These are phyloP conservation scores for Amphipoea lucens DNA, from an alignment of 2,888 invertebrate genomes.

Conservation along the genomic window DNA sequence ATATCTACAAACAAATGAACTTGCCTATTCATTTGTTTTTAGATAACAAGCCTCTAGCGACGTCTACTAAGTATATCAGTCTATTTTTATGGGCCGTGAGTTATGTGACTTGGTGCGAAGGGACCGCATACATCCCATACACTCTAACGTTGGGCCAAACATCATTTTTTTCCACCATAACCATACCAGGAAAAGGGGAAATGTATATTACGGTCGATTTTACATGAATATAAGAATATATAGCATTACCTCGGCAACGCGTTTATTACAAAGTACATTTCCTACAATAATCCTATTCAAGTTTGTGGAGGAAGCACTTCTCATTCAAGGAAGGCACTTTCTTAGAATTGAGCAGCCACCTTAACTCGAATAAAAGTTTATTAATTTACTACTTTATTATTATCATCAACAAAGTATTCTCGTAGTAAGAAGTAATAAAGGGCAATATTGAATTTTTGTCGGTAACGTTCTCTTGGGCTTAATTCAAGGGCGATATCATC, in stretches of 20 bases:
- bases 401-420: slow-evolving; percentile 15
- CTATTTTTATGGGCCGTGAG: slow-evolving; percentile 36
- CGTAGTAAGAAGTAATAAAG: slow-evolving; percentile 28
- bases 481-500: slow-evolving; percentile 42
- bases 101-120: slow-evolving; percentile 25
- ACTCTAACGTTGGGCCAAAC: slow-evolving; percentile 35
- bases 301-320: slow-evolving; percentile 17
- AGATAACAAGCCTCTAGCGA: slow-evolving; percentile 31
- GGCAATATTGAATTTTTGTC: slow-evolving; percentile 51
- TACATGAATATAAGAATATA: slow-evolving; percentile 33
- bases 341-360: slow-evolving; percentile 26
- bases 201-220: slow-evolving; percentile 40
- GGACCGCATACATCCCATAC: slow-evolving; percentile 33
- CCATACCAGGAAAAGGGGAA: slow-evolving; percentile 22
- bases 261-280: slow-evolving; percentile 44
- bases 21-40: slow-evolving; percentile 45
- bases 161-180: slow-evolving; percentile 35
- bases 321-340: slow-evolving; percentile 38
- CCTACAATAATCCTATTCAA: slow-evolving; percentile 11
- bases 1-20: slow-evolving; percentile 53
- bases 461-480: slow-evolving; percentile 35
- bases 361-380: slow-evolving; percentile 42
- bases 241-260: slow-evolving; percentile 30
- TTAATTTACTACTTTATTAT: slow-evolving; percentile 45
- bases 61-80: background rate